Base-by-base conservation (phyloP, 2,113 vertebrate species). In the Platycercus adscitus region DNA sequence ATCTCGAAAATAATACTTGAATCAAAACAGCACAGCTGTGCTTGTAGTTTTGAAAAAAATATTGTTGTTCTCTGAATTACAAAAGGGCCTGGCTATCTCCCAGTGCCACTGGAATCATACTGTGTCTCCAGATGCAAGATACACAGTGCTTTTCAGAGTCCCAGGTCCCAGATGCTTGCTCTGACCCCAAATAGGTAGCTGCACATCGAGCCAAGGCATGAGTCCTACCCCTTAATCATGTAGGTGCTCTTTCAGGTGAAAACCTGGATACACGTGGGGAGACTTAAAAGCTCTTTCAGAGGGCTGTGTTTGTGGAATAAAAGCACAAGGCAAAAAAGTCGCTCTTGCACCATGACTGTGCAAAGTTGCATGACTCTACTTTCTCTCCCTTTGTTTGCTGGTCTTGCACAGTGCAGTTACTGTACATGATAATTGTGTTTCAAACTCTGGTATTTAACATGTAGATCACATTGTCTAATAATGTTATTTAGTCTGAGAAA, bases 231-330 rank as follows among this genome's bases (percentile, higher is more conserved):
- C 3, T 6, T 69, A 20, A 12, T 9, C 10, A 3, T 55, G 10
- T 2, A 47, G 31, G 17, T 43, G 9, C 11, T 81, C 12, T 37
- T 82, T n/a, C 43, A 53, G 31, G 10, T 50, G 24, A 81, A 71
- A 17, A 37, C 2, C 31, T 78, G 9, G 31, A 20, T 23, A 16
- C 0, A 2, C 2, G 5, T 3, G 12, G n/a, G 77, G 28, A 10
- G 13, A 39, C 16, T 37, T 55, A 19, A 21, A 1, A 61, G 6
- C 20, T 72, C 18, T 10, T 14, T 52, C 6, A 7, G 11, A 13
- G 11, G 9, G 11, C 2, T 43, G 7, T n/a, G 6, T 63, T 2
- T 69, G 53, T 33, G 23, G n/a, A 64, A 52, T 17, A 61, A 73
- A 8, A 81, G 16, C 12, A 49, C 19, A 41, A 64, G 5, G 4